Conservation (phyloP, 2,113 vertebrate species). For the Elachura formosa region DNA sequence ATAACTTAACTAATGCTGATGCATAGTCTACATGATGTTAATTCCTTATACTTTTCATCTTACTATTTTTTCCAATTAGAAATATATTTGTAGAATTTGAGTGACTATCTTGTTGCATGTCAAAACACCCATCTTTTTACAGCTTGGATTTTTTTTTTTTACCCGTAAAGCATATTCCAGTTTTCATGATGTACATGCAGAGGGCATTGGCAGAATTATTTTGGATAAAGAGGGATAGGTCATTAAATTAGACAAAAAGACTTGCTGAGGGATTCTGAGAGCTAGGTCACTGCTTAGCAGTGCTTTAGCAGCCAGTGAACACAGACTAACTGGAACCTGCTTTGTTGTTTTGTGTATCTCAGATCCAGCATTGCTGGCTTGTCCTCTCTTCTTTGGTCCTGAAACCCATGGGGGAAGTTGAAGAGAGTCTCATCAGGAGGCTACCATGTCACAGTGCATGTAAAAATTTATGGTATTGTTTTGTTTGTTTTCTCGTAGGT, state of each 20-base stretch:
- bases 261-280: neutral
- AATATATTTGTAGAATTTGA: neutral
- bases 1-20: neutral
- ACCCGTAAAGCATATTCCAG: neutral
- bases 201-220: neutral
- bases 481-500: constrained; percentile 72
- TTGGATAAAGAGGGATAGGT: neutral
- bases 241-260: neutral
- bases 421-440: neutral
- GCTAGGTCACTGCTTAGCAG: neutral
- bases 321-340: neutral
- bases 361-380: neutral
- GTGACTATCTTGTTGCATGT: neutral
- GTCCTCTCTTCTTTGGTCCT: neutral
- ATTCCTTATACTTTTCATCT: neutral
- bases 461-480: neutral
- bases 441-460: neutral
- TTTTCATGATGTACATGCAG: neutral
- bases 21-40: neutral
- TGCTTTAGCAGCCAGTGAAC: neutral
- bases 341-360: neutral
- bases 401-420: neutral
- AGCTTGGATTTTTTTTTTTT: neutral
- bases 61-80: neutral
- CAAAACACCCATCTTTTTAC: neutral